Evolutionary conservation across 2,113 vertebrate genomes (phyloP).

Genomic region (Hyperoodon ampullatus): DNA sequence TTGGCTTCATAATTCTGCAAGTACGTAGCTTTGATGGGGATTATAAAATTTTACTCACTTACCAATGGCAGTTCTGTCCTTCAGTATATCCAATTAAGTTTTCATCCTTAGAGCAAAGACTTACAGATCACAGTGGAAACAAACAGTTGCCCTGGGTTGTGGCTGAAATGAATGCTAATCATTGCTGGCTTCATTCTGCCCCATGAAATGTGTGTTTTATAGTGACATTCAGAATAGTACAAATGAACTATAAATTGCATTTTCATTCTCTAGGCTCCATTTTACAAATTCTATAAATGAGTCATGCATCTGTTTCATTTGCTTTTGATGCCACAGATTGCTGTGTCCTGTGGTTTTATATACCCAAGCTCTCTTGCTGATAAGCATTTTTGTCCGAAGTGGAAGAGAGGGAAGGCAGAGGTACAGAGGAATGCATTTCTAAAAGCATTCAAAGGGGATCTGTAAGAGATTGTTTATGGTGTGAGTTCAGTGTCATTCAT

Average conservation of each 20-base stretch:
- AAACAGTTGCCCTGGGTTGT: slow-evolving; percentile 42
- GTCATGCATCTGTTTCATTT: slow-evolving; percentile 38
- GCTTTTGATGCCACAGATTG: background rate
- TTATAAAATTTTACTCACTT: slow-evolving; percentile 60
- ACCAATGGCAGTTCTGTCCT: slow-evolving; percentile 12
- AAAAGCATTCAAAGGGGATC: background rate
- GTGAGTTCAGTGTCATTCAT: background rate
- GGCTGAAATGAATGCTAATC: slow-evolving; percentile 53
- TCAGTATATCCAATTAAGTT: slow-evolving; percentile 56
- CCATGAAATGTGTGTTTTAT: slow-evolving; percentile 37
- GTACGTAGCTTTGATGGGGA: slow-evolving; percentile 25
- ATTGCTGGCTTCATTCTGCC: slow-evolving; percentile 1
- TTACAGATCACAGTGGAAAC: slow-evolving; percentile 48
- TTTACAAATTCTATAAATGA: slow-evolving; percentile 23
- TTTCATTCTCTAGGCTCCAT: slow-evolving; percentile 36
- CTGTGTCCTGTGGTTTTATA: slow-evolving; percentile 6
- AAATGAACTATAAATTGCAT: background rate
- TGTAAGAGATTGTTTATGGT: background rate
- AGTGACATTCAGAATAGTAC: slow-evolving; percentile 49
- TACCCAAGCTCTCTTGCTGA: background rate
- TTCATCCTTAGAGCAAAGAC: slow-evolving; percentile 56
- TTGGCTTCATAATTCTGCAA: slow-evolving; percentile 52
- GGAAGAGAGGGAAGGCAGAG: background rate
- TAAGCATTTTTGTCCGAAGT: background rate
- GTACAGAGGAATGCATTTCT: background rate